Evolutionary conservation across 30 jellyfish, hydroid and myxozoan species (phyloP).

Genomic region (Mastigias papua): DNA sequence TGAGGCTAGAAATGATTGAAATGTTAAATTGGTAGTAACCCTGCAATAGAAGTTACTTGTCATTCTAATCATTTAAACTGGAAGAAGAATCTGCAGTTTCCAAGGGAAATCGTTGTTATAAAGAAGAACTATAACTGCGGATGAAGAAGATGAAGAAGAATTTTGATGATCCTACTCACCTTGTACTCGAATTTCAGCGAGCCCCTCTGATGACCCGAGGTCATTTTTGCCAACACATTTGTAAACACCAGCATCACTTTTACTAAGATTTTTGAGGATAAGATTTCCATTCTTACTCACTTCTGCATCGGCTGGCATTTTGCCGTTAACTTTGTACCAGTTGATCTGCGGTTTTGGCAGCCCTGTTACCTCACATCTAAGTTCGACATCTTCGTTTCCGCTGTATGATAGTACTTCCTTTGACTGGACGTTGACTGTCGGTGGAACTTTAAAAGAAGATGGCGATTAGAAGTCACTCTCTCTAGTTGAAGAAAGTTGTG

Average conservation of each 20-base stretch:
- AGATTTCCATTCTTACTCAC: slow-evolving; percentile 28
- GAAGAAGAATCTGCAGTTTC: too few species aligned
- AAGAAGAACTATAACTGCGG: too few species aligned
- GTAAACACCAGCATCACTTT: slow-evolving; percentile 13
- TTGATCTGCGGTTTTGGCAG: slow-evolving; percentile 19
- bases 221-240: slow-evolving; percentile 18
- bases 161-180: background rate
- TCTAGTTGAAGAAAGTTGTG: too few species aligned
- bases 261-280: slow-evolving; percentile 13
- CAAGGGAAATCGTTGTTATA: too few species aligned
- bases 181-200: slow-evolving; percentile 28
- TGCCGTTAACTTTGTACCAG: slow-evolving; percentile 19
- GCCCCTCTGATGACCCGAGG: slow-evolving; percentile 20
- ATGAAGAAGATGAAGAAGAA: background rate
- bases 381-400: slow-evolving; percentile 9
- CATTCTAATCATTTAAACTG: too few species aligned
- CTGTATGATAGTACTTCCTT: slow-evolving; percentile 2
- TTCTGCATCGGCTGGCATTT: slow-evolving; percentile 12
- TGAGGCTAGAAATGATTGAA: too few species aligned
- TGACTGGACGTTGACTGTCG: slow-evolving; percentile 14
- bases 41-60: too few species aligned
- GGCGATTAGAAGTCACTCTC: too few species aligned
- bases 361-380: slow-evolving; percentile 10
- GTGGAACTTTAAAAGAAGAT: background rate
- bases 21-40: too few species aligned